Base-by-base conservation (phyloP, 2,797 vertebrate species). In the Nasua narica region DNA sequence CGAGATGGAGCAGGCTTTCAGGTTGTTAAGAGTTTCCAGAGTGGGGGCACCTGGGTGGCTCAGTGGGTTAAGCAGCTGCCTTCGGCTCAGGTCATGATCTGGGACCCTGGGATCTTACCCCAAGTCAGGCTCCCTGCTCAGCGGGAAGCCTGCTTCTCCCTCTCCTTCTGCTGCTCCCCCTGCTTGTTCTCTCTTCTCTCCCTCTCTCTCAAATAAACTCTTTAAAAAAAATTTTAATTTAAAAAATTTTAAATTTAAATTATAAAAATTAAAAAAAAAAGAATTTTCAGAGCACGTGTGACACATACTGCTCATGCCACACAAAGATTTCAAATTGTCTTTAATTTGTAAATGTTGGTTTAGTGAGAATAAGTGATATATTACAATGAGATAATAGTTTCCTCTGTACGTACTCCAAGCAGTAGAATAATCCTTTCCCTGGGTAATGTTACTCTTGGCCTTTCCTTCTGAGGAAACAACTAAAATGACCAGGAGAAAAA, bases 1-100 rank as follows among this genome's bases (percentile, higher is more conserved):
- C 19, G 54, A 3, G 0, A 0, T 10, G 40, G 37, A 40, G 29
- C 2, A 0, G 48, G 43, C 23, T 0, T 60, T 9, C 13, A 8
- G 1, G 37, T 18, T 5, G 18, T 2, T 7, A 2, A 13, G 79
- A 3, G 10, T 54, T 25, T 40, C n/a, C 2, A 25, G 4, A 37
- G 29, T 29, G 12, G 15, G 15, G 60, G 60, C 6, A 3, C 14
- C 29, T 7, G 29, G 60, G 60, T 32, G 29, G 60, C 60, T 62
- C 29, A 16, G 60, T 32, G 5, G 6, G 6, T 32, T 15, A 62
- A 62, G 60, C 6, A 0, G 15, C 60, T 62, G 60, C 60, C 29
- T 7, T 62, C 7, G 5, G 29, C 29, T 62, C 29, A 16, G 29
- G 15, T n/a, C 29, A 65, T 3, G 32, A n/a, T 65, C 32, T 29